Conservation (phyloP, 1,140 invertebrate genomes). For the Temnothorax curvispinosus region DNA sequence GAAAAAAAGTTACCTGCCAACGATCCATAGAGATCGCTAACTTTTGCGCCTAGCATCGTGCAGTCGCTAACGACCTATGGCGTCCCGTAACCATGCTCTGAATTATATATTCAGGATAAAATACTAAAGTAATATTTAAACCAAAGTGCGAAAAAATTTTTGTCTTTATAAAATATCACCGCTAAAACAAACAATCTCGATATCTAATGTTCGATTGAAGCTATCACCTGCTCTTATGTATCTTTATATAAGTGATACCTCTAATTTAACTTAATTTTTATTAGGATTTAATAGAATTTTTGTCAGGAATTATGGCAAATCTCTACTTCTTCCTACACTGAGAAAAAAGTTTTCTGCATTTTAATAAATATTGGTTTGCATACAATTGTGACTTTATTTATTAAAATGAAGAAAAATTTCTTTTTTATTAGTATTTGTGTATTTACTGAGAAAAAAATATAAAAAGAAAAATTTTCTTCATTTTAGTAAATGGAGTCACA, state of each 20-base stretch:
- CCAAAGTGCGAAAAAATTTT: background rate
- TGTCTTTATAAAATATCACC: background rate
- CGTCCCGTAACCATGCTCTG: background rate
- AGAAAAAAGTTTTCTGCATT: no score
- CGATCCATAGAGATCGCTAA: slow-evolving; percentile 50
- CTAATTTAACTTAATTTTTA: background rate
- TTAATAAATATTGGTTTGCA: no score
- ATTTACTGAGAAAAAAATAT: no score
- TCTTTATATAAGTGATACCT: background rate
- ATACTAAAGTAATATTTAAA: background rate
- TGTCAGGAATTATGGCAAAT: background rate
- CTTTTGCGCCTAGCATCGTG: slow-evolving; percentile 19
- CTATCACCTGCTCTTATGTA: background rate
- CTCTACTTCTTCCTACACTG: background rate
- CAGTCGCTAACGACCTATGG: background rate
- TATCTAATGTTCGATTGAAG: background rate
- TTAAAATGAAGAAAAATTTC: no score
- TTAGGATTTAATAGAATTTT: background rate
- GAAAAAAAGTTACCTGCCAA: slow-evolving; percentile 42
- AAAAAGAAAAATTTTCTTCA: no score
- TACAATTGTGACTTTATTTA: no score
- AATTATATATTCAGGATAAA: slow-evolving; percentile 21
- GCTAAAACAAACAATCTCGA: background rate
- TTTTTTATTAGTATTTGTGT: no score
- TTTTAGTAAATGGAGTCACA: no score